These are phyloP conservation scores for Diglossa cyanea DNA, from an alignment of 2,797 vertebrate species.

Conservation along the genomic window DNA sequence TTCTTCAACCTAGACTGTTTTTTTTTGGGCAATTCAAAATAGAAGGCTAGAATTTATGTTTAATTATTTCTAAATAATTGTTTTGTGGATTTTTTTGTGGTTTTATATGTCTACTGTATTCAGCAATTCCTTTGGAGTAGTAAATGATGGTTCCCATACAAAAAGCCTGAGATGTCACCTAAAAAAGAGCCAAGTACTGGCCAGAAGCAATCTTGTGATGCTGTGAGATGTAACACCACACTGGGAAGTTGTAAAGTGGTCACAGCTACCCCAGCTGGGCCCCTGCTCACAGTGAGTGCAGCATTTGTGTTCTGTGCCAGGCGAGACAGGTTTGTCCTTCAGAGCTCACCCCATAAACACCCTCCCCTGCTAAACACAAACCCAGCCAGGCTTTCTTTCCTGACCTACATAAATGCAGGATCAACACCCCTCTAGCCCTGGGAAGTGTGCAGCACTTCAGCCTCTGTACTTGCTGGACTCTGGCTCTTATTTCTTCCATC, in stretches of 20 bases:
- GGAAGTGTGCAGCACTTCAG: background rate
- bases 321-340: background rate
- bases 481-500: background rate
- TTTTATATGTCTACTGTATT: background rate
- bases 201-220: background rate
- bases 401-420: background rate
- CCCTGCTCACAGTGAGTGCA: background rate
- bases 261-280: background rate
- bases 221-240: background rate
- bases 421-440: background rate
- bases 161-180: background rate
- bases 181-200: background rate
- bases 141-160: background rate
- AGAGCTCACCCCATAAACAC: background rate
- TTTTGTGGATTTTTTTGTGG: background rate
- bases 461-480: background rate
- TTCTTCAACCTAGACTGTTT: background rate
- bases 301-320: background rate
- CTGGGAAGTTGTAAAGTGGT: background rate
- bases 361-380: background rate
- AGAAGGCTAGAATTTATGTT: background rate
- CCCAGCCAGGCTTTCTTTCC: background rate
- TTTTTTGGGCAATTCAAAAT: background rate
- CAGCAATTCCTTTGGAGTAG: background rate
- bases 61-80: background rate